These are phyloP conservation scores for Brachionus sp. DNA, from an alignment of 1,140 invertebrate species.

Conservation along the genomic window DNA sequence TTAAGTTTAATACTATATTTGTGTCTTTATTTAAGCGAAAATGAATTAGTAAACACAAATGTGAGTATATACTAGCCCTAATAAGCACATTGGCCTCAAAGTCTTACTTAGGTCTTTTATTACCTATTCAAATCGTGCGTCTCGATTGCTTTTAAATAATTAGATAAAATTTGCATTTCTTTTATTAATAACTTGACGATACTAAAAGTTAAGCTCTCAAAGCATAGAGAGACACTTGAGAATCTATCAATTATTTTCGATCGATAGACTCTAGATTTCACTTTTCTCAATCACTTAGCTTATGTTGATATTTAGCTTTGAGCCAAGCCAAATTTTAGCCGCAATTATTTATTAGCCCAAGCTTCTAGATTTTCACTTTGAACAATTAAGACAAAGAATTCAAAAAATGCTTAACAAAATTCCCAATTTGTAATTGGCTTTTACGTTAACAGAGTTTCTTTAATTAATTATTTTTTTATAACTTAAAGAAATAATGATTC, in stretches of 20 bases:
- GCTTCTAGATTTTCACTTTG: neutral
- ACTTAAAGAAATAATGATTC: neutral
- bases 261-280: neutral
- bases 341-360: neutral
- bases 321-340: neutral
- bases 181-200: neutral
- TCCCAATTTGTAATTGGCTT: neutral
- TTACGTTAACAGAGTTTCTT: neutral
- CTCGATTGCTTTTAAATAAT: constrained; percentile 1
- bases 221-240: neutral
- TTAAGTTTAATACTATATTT: neutral
- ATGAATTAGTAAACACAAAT: neutral
- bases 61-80: neutral
- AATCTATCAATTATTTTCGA: neutral
- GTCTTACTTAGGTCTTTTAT: neutral
- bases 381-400: neutral
- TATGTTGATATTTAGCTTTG: neutral
- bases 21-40: neutral
- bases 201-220: neutral
- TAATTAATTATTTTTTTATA: neutral
- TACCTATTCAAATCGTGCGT: neutral
- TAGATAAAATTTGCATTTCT: constrained; percentile 21
- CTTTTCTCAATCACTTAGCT: neutral
- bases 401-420: neutral
- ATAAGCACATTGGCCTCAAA: neutral